Conservation (phyloP, 2,113 vertebrate species). For the Sinocyclocheilus grahami region DNA sequence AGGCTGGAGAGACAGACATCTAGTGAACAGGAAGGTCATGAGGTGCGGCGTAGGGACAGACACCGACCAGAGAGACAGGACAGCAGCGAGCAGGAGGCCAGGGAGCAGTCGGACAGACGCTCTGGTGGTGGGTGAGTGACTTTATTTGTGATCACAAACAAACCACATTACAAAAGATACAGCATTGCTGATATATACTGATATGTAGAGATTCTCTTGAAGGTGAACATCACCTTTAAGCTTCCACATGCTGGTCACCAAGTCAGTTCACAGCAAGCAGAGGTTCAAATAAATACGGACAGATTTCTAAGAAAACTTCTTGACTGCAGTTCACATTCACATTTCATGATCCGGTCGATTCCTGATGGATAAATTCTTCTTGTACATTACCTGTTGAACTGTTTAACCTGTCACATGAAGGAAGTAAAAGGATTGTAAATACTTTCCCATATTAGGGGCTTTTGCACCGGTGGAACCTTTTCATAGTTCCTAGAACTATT, state of each 20-base stretch:
- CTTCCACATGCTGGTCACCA: background rate
- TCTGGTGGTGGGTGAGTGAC: slow-evolving; percentile 62
- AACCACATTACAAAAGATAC: background rate
- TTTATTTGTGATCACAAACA: background rate
- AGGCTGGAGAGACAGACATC: slow-evolving; percentile 80
- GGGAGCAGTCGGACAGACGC: slow-evolving; percentile 76
- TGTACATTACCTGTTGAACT: background rate
- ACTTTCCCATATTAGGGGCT: background rate
- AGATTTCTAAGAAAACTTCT: background rate
- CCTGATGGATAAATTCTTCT: background rate
- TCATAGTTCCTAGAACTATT: too few relatives aligned
- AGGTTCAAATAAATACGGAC: background rate
- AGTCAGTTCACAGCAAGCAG: background rate
- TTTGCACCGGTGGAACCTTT: too few relatives aligned
- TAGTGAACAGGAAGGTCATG: slow-evolving; percentile 79
- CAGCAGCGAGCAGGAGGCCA: slow-evolving; percentile 87
- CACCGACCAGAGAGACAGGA: slow-evolving; percentile 84
- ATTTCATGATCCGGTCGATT: background rate
- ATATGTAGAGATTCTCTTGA: background rate
- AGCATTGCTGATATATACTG: background rate
- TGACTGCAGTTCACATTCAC: background rate
- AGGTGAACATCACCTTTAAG: background rate
- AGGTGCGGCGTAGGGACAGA: slow-evolving; percentile 78
- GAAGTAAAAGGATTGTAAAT: background rate
- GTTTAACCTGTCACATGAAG: background rate